Percentiles rank a stretch among this genome's conserved stretches.
These are phyloP conservation scores for Drosophila ogumai DNA, from an alignment of 1,140 invertebrate species.

Conservation along the genomic window DNA sequence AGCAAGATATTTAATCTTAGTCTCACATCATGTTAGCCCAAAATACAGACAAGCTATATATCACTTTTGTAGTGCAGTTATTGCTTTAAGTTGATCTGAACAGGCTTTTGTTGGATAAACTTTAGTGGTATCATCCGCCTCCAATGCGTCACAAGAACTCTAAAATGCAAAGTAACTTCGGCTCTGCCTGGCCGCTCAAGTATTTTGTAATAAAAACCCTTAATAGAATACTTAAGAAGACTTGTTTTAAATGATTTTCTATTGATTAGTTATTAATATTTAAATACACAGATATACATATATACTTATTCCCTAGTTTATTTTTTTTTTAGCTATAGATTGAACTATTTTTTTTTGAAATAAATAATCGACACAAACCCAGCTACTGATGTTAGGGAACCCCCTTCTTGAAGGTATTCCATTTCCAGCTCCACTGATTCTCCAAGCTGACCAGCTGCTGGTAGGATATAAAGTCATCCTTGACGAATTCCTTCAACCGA, in stretches of 20 bases:
- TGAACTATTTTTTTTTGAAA: conserved; percentile 11
- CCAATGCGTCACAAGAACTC: background rate
- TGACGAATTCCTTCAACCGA: conserved; percentile 30
- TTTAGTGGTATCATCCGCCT: background rate
- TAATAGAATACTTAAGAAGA: conserved; percentile 12
- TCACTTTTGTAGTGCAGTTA: background rate
- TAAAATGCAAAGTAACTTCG: background rate
- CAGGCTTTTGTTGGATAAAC: conserved; percentile 3
- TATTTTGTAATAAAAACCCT: conserved; percentile 34
- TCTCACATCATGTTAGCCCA: background rate
- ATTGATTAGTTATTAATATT: conserved; percentile 2
- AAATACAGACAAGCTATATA: conserved; percentile 5
- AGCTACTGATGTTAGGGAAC: conserved; percentile 2
- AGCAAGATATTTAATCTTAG: conserved; percentile 2
- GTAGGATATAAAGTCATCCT: conserved; percentile 35
- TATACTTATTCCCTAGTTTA: background rate
- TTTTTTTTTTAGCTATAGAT: conserved; percentile 8
- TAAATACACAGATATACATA: conserved; percentile 3
- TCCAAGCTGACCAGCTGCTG: conserved; percentile 33
- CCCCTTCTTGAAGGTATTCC: conserved; percentile 20
- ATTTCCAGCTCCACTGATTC: conserved; percentile 42
- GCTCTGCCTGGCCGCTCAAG: background rate
- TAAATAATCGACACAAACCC: background rate
- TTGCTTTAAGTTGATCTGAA: conserved; percentile 1
- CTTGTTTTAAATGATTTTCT: background rate